Conservation (phyloP, 2,888 invertebrate genomes). For the Tinea pellionella region DNA sequence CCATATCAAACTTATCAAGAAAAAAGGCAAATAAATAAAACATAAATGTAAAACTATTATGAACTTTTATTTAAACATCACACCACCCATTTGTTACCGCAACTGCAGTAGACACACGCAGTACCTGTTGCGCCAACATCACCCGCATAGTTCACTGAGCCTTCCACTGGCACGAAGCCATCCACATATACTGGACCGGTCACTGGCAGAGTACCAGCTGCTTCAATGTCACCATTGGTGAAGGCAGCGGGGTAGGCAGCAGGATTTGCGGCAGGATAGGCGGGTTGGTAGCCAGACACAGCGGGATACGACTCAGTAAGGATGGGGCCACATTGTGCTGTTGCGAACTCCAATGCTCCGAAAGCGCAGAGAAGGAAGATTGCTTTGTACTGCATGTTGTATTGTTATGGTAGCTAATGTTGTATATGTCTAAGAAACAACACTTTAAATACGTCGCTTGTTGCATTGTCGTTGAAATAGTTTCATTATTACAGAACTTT, state of each 20-base stretch:
- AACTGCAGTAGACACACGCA: constrained; percentile 27
- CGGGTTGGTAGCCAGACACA: constrained; percentile 13
- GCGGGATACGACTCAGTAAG: neutral
- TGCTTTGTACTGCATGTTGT: constrained; percentile 8
- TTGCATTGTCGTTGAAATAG: neutral
- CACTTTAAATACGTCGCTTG: neutral
- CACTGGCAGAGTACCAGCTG: constrained; percentile 25
- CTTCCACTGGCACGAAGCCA: constrained; percentile 29
- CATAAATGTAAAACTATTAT: neutral
- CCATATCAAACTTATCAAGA: too few relatives aligned
- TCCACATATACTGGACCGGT: constrained; percentile 26
- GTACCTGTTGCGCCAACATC: constrained; percentile 26
- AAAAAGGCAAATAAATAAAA: too few relatives aligned
- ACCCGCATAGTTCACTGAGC: constrained; percentile 27
- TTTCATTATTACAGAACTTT: neutral
- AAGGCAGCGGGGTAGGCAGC: neutral
- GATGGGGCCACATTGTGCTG: neutral
- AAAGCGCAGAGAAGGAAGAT: neutral
- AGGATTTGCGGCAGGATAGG: constrained; percentile 18
- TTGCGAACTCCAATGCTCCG: neutral
- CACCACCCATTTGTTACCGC: constrained; percentile 17
- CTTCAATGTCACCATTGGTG: constrained; percentile 24
- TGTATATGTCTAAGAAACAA: neutral
- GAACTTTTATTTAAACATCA: neutral
- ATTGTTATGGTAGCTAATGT: neutral